phyloP scores from a whole-genome alignment of 2,888 invertebrate species.

The Drosophila prostipennis region DNA sequence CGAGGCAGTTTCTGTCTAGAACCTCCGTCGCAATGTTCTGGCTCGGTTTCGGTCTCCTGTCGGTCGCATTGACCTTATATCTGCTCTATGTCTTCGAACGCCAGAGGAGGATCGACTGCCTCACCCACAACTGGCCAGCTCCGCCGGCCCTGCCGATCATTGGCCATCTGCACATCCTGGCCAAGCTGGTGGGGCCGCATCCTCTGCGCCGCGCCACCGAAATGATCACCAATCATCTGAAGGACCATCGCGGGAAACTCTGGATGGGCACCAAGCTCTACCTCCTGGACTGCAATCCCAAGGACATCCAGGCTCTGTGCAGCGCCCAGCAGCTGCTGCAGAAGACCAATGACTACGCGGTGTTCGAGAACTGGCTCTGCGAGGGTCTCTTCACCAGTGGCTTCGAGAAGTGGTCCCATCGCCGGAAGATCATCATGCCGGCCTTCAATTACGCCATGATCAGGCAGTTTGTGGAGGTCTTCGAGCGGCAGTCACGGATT shows the following conservation, averaged over 20 bases:
- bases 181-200: constrained; percentile 42
- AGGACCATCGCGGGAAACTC: constrained; percentile 63
- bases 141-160: constrained; percentile 58
- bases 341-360: constrained; percentile 56
- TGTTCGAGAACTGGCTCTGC: constrained; percentile 60
- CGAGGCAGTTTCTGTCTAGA: constrained; percentile 45
- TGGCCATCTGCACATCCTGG: constrained; percentile 62
- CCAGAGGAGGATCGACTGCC: constrained; percentile 52
- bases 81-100: constrained; percentile 34
- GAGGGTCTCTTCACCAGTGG: constrained; percentile 58
- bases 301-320: constrained; percentile 62
- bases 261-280: constrained; percentile 67
- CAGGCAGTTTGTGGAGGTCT: constrained; percentile 52
- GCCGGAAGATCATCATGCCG: constrained; percentile 60
- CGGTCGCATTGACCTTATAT: constrained; percentile 21
- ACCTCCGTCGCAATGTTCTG: constrained; percentile 45
- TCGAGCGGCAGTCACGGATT: constrained; percentile 55
- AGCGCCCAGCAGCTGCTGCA: constrained; percentile 62
- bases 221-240: constrained; percentile 44
- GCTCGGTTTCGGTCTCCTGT: constrained; percentile 43
- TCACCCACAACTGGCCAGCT: constrained; percentile 62
- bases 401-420: constrained; percentile 61
- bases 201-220: constrained; percentile 43
- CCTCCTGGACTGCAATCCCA: constrained; percentile 64
- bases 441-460: constrained; percentile 64